These are phyloP conservation scores for Chascanopsetta lugubris DNA, from an alignment of 2,113 vertebrate genomes.

Conservation along the genomic window DNA sequence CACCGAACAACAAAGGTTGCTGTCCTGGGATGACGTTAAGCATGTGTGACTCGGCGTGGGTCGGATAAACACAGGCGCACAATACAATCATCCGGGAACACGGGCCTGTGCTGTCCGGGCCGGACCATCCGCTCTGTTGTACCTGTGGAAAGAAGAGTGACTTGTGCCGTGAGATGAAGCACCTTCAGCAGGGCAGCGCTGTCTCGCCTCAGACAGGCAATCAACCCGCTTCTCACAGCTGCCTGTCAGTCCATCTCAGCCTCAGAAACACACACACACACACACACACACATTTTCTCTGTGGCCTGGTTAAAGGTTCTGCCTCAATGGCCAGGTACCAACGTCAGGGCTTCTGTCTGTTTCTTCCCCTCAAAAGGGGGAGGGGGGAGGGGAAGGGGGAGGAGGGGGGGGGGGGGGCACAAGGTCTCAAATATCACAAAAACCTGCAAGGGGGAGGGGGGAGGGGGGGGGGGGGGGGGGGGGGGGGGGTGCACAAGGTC, in stretches of 20 bases:
- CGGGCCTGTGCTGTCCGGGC: conserved; percentile 37
- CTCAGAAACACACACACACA: conserved; percentile 43
- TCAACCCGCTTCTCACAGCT: conserved; percentile 55
- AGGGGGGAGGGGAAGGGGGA: no score
- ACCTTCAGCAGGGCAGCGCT: conserved; percentile 34
- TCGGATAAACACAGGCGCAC: conserved; percentile 34
- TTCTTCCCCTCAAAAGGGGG: no score
- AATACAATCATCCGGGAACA: conserved; percentile 59
- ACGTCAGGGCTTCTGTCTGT: conserved; percentile 50
- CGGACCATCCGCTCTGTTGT: conserved; percentile 61
- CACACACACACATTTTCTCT: neutral
- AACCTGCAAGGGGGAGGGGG: no score
- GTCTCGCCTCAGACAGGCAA: conserved; percentile 55
- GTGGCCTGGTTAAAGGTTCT: conserved; percentile 61
- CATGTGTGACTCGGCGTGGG: conserved; percentile 23
- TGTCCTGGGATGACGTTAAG: conserved; percentile 44
- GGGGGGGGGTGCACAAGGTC: conserved; percentile 40
- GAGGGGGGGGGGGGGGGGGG: no score
- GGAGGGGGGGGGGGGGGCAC: conserved; percentile 44
- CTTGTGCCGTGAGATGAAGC: conserved; percentile 45
- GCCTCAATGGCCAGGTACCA: conserved; percentile 58
- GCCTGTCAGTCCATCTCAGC: conserved; percentile 64
- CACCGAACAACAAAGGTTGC: conserved; percentile 27
- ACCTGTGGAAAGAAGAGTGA: conserved; percentile 50
- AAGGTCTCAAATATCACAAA: conserved; percentile 21